These are phyloP conservation scores for Tachysurus vachellii DNA, from an alignment of 2,113 vertebrate species.

Conservation along the genomic window DNA sequence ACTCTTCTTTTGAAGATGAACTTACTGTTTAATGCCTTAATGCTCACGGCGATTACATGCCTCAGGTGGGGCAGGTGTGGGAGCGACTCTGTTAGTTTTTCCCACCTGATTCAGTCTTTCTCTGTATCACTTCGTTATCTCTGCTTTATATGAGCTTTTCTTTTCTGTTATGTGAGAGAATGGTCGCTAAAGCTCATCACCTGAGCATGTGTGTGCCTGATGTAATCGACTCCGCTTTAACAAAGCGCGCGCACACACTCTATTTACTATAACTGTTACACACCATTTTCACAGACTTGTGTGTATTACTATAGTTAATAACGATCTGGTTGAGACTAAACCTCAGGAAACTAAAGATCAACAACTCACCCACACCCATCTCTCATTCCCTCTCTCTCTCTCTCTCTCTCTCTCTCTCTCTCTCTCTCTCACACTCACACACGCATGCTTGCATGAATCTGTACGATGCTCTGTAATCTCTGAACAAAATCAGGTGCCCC, in stretches of 20 bases:
- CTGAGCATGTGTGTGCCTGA: background rate
- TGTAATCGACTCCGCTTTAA: background rate
- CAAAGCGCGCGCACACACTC: background rate
- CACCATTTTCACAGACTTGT: background rate
- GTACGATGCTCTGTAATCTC: background rate
- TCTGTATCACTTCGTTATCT: background rate
- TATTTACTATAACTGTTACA: background rate
- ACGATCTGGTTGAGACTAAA: background rate
- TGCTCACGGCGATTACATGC: background rate
- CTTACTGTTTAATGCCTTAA: constrained; percentile 13
- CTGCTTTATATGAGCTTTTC: background rate
- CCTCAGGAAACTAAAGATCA: background rate
- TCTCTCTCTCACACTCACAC: background rate
- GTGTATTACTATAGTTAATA: constrained; percentile 3
- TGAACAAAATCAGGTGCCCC: constrained; percentile 42
- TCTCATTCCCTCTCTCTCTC: too few species aligned
- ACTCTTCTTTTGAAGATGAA: constrained; percentile 20
- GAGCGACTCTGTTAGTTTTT: background rate
- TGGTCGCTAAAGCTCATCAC: background rate
- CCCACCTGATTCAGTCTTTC: background rate
- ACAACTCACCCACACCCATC: too few species aligned
- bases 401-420: too few species aligned
- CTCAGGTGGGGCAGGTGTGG: constrained; percentile 31
- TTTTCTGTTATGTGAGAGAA: background rate
- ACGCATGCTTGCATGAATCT: background rate